Percentiles rank a stretch among this genome's conserved stretches.
Conservation (phyloP, 2,797 vertebrate genomes). For the Lithobates sylvaticus region DNA sequence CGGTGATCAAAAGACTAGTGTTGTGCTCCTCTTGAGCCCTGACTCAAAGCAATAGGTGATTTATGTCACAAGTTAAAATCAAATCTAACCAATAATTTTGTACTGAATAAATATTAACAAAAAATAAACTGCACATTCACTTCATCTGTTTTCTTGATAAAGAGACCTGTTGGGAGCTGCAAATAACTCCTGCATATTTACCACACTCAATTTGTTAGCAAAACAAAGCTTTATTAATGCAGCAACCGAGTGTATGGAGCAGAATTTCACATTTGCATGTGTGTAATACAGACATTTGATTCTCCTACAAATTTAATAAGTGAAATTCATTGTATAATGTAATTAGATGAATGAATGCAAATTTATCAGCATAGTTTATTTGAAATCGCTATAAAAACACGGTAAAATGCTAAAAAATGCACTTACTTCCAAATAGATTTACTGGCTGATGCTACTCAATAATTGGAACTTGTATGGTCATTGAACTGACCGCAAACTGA, state of each 20-base stretch:
- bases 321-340: neutral
- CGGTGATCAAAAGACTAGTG: slow-evolving; percentile 18
- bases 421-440: neutral
- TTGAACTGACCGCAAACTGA: no score
- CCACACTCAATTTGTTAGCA: slow-evolving; percentile 22
- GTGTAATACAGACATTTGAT: slow-evolving; percentile 1
- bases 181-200: neutral
- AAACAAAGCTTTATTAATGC: slow-evolving; percentile 2
- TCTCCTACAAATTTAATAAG: neutral
- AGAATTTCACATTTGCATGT: slow-evolving; percentile 3
- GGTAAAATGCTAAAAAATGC: neutral
- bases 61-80: slow-evolving; percentile 41
- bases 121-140: slow-evolving; percentile 23
- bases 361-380: neutral
- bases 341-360: neutral
- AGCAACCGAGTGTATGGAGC: neutral
- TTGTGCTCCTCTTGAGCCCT: slow-evolving; percentile 9
- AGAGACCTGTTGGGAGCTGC: slow-evolving; percentile 14
- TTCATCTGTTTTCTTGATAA: slow-evolving; percentile 48
- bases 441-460: neutral
- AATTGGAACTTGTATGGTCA: neutral
- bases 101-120: slow-evolving; percentile 47
- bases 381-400: neutral
- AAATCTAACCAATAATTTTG: slow-evolving; percentile 41
- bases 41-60: slow-evolving; percentile 34